phyloP scores from a whole-genome alignment of 2,888 invertebrate species.

The Microplitis deprimator region DNA sequence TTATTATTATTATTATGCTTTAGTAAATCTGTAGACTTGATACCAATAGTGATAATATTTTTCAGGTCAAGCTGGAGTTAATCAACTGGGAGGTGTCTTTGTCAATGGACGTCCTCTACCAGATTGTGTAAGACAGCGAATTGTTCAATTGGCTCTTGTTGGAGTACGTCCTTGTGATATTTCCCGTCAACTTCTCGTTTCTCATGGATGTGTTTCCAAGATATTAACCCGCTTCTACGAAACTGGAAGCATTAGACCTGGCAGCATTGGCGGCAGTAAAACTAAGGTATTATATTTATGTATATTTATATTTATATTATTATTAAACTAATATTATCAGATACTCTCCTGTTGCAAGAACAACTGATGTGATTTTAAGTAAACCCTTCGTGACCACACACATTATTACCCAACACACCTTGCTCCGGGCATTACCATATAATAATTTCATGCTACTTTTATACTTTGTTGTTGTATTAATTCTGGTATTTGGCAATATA shows the following conservation, averaged over 20 bases:
- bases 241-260: conserved; percentile 95
- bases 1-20: not conserved
- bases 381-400: conserved; percentile 57
- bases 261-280: conserved; percentile 95
- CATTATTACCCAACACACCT: conserved; percentile 67
- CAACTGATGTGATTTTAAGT: conserved; percentile 68
- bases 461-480: conserved; percentile 30
- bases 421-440: conserved; percentile 63
- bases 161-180: conserved; percentile 98
- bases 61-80: conserved; percentile 78
- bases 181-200: conserved; percentile 93
- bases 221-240: conserved; percentile 97
- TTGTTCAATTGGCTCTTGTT: conserved; percentile 94
- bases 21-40: not conserved
- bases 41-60: not conserved
- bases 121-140: conserved; percentile 92
- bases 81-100: conserved; percentile 97
- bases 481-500: not conserved
- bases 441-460: conserved; percentile 61
- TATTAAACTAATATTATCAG: too few relatives aligned
- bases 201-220: conserved; percentile 97
- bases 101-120: conserved; percentile 98
- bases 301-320: not conserved
- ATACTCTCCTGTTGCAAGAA: conserved; percentile 39
- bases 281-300: conserved; percentile 81